A percentile compares a stretch with the other conserved stretches of the same genome.
phyloP scores from a whole-genome alignment of 92 coral and sea anemone species.

The Galaxea fascicularis region DNA sequence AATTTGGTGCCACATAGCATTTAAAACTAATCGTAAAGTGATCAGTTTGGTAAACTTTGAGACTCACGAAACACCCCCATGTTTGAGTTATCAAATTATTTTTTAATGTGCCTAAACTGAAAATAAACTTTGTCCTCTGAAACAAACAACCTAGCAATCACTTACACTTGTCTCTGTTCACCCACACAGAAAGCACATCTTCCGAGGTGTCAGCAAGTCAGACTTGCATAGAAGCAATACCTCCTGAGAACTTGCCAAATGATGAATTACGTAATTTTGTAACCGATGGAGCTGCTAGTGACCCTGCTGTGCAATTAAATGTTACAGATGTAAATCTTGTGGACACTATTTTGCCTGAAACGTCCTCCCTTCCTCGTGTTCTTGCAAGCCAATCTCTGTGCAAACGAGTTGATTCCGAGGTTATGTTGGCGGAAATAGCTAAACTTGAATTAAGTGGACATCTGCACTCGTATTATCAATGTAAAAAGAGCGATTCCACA shows the following conservation, averaged over 20 bases:
- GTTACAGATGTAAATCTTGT: conserved; percentile 12
- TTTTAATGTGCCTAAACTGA: conserved; percentile 18
- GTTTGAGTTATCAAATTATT: conserved; percentile 11
- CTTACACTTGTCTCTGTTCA: conserved; percentile 12
- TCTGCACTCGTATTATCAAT: conserved; percentile 24
- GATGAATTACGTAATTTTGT: conserved; percentile 3
- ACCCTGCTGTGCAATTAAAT: conserved; percentile 18
- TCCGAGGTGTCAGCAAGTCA: conserved; percentile 16
- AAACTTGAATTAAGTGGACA: conserved; percentile 11
- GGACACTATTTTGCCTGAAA: conserved; percentile 15
- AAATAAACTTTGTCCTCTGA: not conserved
- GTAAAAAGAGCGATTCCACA: conserved; percentile 25
- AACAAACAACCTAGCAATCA: conserved; percentile 16
- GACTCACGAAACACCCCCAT: conserved; percentile 27
- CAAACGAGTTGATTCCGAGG: conserved; percentile 25
- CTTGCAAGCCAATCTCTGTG: conserved; percentile 11
- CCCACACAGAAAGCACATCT: conserved; percentile 8
- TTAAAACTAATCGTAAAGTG: conserved; percentile 26
- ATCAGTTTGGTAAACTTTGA: conserved; percentile 31
- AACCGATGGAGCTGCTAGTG: conserved; percentile 21
- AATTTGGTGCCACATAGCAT: conserved; percentile 26
- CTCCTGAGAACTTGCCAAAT: conserved; percentile 22
- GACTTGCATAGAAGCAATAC: conserved; percentile 19
- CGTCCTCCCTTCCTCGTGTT: conserved; percentile 6
- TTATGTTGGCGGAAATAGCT: conserved; percentile 16